Evolutionary conservation across 2,113 vertebrate genomes (phyloP).

Genomic region (Rhea americana): DNA sequence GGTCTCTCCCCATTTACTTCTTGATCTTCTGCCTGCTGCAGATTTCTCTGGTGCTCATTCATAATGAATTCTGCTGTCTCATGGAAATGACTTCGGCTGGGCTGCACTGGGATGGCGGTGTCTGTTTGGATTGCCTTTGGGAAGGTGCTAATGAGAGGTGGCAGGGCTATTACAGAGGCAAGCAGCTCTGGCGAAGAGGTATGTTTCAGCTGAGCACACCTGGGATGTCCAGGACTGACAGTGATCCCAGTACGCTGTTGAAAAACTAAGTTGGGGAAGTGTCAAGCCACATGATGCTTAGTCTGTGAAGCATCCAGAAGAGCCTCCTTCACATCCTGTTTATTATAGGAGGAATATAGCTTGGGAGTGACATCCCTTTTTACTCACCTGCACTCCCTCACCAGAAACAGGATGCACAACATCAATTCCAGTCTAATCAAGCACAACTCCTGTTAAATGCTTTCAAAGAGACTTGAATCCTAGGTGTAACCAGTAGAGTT

Average conservation of each 20-base stretch:
- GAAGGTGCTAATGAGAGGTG: slow-evolving; percentile 10
- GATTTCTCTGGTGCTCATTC: not conserved
- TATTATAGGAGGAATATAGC: not conserved
- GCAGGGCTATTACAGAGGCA: not conserved
- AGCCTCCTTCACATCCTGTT: slow-evolving; percentile 2
- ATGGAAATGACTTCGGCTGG: not conserved
- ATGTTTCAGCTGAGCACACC: not conserved
- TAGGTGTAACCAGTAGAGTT: not conserved
- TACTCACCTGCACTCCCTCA: not conserved
- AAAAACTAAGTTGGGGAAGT: not conserved
- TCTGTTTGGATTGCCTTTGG: slow-evolving; percentile 12
- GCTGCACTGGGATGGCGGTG: not conserved
- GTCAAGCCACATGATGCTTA: fast-evolving
- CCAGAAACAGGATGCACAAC: not conserved
- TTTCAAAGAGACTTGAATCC: not conserved
- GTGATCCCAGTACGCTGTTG: not conserved
- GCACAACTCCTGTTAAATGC: not conserved
- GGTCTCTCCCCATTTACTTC: slow-evolving; percentile 37
- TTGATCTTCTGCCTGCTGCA: fast-evolving
- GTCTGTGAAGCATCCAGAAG: not conserved
- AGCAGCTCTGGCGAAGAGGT: not conserved
- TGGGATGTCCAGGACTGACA: not conserved
- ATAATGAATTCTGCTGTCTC: slow-evolving; percentile 18
- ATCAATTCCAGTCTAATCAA: not conserved
- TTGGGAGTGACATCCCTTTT: not conserved